Percentiles rank a stretch among this genome's conserved stretches.
Evolutionary conservation across 2,797 vertebrate species (phyloP).

Genomic region (Dryobates pubescens): DNA sequence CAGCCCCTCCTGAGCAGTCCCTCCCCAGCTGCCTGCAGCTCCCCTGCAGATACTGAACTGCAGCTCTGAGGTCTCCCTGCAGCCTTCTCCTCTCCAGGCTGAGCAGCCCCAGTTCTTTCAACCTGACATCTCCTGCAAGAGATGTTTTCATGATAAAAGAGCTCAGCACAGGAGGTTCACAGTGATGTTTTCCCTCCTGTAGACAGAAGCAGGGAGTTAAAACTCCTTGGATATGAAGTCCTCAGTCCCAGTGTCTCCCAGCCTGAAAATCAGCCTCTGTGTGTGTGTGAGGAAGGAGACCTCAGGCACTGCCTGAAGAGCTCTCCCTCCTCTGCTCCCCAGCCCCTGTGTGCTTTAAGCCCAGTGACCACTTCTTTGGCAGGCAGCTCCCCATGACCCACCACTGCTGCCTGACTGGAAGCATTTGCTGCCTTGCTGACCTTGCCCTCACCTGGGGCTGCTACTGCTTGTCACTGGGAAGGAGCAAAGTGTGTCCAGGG

Average conservation of each 20-base stretch:
- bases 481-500: background rate
- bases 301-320: background rate
- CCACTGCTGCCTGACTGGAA: background rate
- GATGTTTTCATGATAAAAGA: background rate
- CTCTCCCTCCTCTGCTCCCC: background rate
- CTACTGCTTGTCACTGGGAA: background rate
- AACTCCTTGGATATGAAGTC: background rate
- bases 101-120: too few species aligned
- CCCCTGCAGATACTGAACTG: too few species aligned
- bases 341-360: background rate
- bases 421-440: conserved; percentile 10
- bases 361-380: background rate
- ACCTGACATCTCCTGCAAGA: background rate
- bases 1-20: too few species aligned
- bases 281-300: background rate
- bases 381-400: background rate
- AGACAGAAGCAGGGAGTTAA: background rate
- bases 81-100: too few species aligned
- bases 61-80: too few species aligned
- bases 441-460: conserved; percentile 9
- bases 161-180: background rate
- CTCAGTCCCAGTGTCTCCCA: background rate
- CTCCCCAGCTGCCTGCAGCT: too few species aligned
- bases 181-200: background rate
- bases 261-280: background rate